Evolutionary conservation across 2,797 vertebrate species (phyloP).

Genomic region (Dromococcyx pavoninus): DNA sequence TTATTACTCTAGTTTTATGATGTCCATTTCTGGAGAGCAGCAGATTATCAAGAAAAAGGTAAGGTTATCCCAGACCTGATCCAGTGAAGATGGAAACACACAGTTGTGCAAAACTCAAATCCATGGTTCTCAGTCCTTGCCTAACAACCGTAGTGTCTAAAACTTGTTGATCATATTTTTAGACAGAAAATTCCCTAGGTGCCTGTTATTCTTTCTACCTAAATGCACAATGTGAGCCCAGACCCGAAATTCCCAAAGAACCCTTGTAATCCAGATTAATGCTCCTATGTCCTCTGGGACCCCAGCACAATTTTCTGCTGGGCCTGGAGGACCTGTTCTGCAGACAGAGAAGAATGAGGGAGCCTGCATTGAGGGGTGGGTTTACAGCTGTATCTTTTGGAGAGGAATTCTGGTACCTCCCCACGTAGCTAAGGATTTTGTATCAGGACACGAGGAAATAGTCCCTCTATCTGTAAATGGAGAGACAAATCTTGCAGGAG

Average conservation of each 20-base stretch:
- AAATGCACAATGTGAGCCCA: neutral
- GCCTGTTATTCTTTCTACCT: neutral
- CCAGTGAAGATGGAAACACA: accelerated
- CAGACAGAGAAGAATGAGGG: too few relatives aligned
- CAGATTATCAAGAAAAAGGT: neutral
- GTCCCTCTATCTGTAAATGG: neutral
- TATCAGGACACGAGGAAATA: neutral
- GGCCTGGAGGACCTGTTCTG: neutral
- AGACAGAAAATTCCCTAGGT: neutral
- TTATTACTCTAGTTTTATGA: accelerated
- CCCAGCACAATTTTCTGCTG: neutral
- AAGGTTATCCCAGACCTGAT: neutral
- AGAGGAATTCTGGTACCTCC: neutral
- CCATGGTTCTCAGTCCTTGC: accelerated
- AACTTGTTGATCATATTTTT: neutral
- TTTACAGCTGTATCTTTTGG: neutral
- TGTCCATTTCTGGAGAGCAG: neutral
- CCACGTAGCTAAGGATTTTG: accelerated
- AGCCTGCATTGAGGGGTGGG: accelerated
- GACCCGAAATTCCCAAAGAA: neutral
- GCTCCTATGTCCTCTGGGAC: neutral
- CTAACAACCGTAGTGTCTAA: too few relatives aligned
- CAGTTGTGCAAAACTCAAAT: neutral
- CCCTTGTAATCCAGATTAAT: neutral
- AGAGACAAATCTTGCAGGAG: neutral